phyloP scores from a whole-genome alignment of 2,113 vertebrate species.

The Indicator maculatus region DNA sequence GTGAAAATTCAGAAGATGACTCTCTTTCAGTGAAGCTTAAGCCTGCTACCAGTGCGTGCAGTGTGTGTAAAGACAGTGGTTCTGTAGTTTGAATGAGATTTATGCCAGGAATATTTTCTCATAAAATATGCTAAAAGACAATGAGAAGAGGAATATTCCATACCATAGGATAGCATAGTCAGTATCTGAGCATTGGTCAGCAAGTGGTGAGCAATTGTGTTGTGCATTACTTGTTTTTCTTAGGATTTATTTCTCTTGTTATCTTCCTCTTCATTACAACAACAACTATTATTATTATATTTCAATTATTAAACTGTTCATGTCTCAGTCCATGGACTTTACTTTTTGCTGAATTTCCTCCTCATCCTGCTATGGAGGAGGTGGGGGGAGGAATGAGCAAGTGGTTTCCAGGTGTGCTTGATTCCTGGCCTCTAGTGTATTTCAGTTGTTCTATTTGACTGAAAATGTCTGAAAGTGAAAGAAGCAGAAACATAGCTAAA shows the following conservation, averaged over 20 bases:
- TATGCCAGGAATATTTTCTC: background rate
- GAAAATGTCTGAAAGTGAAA: background rate
- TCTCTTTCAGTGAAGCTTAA: background rate
- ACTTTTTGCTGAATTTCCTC: background rate
- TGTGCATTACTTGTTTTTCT: background rate
- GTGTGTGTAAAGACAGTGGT: background rate
- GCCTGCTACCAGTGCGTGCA: background rate
- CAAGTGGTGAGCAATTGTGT: background rate
- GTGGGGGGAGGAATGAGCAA: background rate
- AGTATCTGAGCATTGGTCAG: background rate
- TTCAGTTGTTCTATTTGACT: background rate
- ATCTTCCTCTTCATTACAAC: background rate
- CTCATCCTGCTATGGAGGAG: background rate
- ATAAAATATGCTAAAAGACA: background rate
- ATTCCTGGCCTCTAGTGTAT: background rate
- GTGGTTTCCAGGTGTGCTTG: background rate
- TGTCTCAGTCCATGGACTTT: background rate
- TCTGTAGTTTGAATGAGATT: background rate
- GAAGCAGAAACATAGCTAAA: background rate
- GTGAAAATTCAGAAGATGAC: background rate
- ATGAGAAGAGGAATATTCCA: background rate
- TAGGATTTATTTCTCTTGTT: background rate
- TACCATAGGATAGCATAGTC: background rate
- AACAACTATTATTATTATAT: background rate
- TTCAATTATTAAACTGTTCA: background rate